These are phyloP conservation scores for Cantharis rufa DNA, from an alignment of 2,888 invertebrate species.

Conservation along the genomic window DNA sequence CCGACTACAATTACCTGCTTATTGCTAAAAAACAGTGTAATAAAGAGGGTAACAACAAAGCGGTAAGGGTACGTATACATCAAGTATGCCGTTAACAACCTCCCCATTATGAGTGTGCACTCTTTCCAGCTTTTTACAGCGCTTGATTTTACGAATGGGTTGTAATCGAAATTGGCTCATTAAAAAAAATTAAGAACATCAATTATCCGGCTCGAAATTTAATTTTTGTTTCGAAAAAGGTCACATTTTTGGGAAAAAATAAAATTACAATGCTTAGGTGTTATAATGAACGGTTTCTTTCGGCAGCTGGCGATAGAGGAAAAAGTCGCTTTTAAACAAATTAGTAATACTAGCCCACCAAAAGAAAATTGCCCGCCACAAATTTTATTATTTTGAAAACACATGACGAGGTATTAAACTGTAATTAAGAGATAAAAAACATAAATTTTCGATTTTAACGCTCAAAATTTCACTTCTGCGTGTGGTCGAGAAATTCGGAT, in stretches of 20 bases:
- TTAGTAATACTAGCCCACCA: not conserved
- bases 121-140: conserved; percentile 17
- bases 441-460: not conserved
- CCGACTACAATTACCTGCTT: conserved; percentile 40
- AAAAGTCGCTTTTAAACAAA: not conserved
- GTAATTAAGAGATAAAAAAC: not conserved
- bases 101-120: conserved; percentile 41
- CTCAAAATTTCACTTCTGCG: not conserved
- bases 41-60: conserved; percentile 37
- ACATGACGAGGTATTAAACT: not conserved
- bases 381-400: not conserved
- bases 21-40: conserved; percentile 44
- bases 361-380: not conserved
- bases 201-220: not conserved
- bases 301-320: not conserved
- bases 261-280: not conserved
- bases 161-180: conserved; percentile 8
- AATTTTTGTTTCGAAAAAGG: not conserved
- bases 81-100: conserved; percentile 45
- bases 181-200: not conserved
- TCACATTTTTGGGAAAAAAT: not conserved
- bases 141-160: conserved; percentile 10
- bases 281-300: not conserved
- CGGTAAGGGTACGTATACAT: conserved; percentile 33
- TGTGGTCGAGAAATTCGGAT: not conserved